Conservation (phyloP, 1,140 invertebrate genomes). For the Zaprionus taronus region DNA sequence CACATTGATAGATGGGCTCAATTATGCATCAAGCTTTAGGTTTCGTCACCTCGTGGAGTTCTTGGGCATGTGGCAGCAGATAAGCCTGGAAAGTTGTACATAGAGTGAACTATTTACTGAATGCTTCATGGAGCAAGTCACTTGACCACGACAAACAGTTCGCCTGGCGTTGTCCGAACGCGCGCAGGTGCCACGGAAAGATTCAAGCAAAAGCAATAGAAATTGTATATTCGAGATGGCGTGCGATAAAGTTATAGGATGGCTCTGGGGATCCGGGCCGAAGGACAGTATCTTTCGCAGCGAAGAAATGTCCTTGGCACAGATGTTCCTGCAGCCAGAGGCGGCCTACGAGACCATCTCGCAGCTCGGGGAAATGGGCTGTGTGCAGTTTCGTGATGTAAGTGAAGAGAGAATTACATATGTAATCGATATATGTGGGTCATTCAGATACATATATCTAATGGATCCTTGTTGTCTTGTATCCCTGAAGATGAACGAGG, state of each 20-base stretch:
- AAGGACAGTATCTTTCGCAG: conserved; percentile 93
- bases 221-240: conserved; percentile 26
- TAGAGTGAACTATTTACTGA: conserved; percentile 16
- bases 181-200: conserved; percentile 31
- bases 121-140: conserved; percentile 59
- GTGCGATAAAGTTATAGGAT: conserved; percentile 40
- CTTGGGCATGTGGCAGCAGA: conserved; percentile 45
- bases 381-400: conserved; percentile 96
- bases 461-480: not conserved
- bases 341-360: conserved; percentile 95
- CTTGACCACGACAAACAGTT: conserved; percentile 72
- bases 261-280: conserved; percentile 40
- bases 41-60: conserved; percentile 32
- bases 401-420: conserved; percentile 81
- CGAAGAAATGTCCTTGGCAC: conserved; percentile 93
- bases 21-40: conserved; percentile 19
- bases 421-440: not conserved
- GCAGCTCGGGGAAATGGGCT: conserved; percentile 93
- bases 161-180: conserved; percentile 36
- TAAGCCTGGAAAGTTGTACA: conserved; percentile 58
- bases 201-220: not conserved
- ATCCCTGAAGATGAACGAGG: conserved; percentile 88
- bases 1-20: conserved; percentile 68
- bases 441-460: not conserved
- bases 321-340: conserved; percentile 95